Percentiles rank a stretch among this genome's conserved stretches.
phyloP scores from a whole-genome alignment of 2,113 vertebrate species.

The Chrysemys picta region DNA sequence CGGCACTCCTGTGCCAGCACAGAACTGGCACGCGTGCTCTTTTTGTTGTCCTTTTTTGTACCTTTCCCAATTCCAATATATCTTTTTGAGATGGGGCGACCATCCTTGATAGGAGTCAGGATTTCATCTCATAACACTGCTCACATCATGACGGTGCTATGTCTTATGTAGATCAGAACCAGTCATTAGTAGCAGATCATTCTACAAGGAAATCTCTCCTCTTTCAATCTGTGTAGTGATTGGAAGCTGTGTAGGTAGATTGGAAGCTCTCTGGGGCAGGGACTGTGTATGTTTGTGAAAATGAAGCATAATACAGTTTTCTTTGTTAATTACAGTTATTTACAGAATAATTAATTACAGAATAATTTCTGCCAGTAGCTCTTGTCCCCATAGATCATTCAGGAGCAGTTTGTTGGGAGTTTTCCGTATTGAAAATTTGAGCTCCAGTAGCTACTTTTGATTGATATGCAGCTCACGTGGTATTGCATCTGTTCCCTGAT shows the following conservation, averaged over 20 bases:
- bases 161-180: background rate
- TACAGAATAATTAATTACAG: background rate
- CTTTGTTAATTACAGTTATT: background rate
- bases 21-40: background rate
- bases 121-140: background rate
- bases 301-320: background rate
- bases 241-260: background rate
- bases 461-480: background rate
- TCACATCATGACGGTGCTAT: background rate
- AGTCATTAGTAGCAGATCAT: background rate
- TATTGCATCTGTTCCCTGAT: fast-evolving
- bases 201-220: fast-evolving
- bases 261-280: background rate
- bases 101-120: no score
- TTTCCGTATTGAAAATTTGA: background rate
- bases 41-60: no score
- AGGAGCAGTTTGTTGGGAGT: background rate
- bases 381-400: background rate
- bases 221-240: background rate
- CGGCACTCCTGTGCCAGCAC: background rate
- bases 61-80: no score
- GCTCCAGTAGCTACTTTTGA: background rate
- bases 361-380: background rate
- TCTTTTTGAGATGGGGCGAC: no score
- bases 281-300: fast-evolving